phyloP scores from a whole-genome alignment of 2,888 invertebrate species.

The Cheiracanthium punctorium region DNA sequence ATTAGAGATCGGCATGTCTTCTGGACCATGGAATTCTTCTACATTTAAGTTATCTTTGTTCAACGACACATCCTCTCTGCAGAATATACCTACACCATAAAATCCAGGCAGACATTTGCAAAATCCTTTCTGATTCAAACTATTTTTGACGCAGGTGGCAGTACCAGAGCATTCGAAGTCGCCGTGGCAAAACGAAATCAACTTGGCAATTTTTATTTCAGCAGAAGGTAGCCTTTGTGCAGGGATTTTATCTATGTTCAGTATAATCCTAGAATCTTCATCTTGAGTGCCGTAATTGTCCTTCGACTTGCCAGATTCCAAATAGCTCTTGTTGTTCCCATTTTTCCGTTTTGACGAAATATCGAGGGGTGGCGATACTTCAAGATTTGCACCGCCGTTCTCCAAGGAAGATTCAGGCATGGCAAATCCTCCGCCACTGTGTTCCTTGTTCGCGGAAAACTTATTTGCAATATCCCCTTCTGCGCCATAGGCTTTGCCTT shows the following conservation, averaged over 20 bases:
- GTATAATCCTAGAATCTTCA: not conserved
- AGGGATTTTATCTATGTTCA: not conserved
- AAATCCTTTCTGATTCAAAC: not conserved
- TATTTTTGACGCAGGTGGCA: conserved; percentile 8
- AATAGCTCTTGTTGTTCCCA: too few relatives aligned
- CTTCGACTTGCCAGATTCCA: too few relatives aligned
- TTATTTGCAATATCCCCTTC: too few relatives aligned
- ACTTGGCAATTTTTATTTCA: conserved; percentile 26
- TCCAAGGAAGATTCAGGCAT: too few relatives aligned
- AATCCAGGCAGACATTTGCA: conserved; percentile 26
- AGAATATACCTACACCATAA: conserved; percentile 40
- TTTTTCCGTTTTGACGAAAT: too few relatives aligned
- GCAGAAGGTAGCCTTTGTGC: not conserved
- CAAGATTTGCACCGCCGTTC: too few relatives aligned
- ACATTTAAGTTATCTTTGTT: not conserved
- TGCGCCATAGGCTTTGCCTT: too few relatives aligned
- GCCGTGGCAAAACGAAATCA: conserved; percentile 23
- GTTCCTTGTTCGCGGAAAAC: too few relatives aligned
- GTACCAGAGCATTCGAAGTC: conserved; percentile 25
- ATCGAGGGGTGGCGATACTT: too few relatives aligned
- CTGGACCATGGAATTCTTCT: not conserved
- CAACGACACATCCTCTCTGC: conserved; percentile 26
- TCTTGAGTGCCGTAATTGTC: not conserved
- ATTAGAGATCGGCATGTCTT: not conserved
- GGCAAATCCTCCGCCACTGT: too few relatives aligned